Evolutionary conservation across 2,797 vertebrate species (phyloP).

Genomic region (Paedocypris micromegethes): DNA sequence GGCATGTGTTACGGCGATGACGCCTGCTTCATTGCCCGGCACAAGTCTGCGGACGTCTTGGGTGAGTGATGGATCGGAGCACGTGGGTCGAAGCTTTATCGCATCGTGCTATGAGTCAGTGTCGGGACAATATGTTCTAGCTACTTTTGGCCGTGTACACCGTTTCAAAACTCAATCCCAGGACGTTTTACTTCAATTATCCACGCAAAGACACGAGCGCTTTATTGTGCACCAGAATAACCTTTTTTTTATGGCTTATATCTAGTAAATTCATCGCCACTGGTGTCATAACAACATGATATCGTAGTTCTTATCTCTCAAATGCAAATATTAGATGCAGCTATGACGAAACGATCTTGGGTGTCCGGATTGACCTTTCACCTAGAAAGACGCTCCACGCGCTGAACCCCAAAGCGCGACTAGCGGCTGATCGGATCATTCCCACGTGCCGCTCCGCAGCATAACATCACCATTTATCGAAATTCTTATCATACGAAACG

Average conservation of each 20-base stretch:
- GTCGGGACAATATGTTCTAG: background rate
- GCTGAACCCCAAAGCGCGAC: background rate
- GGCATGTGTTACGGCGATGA: conserved; percentile 97
- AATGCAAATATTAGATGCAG: background rate
- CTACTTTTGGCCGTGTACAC: background rate
- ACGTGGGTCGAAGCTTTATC: background rate
- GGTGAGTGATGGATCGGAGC: conserved; percentile 66
- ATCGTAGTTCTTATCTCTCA: background rate
- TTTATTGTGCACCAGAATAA: no score
- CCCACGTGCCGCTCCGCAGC: background rate
- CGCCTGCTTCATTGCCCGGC: conserved; percentile 89
- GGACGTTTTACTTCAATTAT: no score
- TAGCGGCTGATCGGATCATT: background rate
- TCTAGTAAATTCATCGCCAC: no score
- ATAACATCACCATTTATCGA: no score
- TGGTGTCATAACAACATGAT: no score
- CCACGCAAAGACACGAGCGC: no score
- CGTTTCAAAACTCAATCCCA: no score
- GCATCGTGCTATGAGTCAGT: no score
- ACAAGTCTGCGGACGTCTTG: conserved; percentile 84
- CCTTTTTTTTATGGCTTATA: no score
- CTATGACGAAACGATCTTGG: background rate
- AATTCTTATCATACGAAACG: no score
- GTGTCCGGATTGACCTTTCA: conserved; percentile 62
- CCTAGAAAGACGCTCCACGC: conserved; percentile 51